A percentile compares a stretch with the other conserved stretches of the same genome.
Conservation (phyloP, 2,113 vertebrate species). For the Pterocles orientalis region DNA sequence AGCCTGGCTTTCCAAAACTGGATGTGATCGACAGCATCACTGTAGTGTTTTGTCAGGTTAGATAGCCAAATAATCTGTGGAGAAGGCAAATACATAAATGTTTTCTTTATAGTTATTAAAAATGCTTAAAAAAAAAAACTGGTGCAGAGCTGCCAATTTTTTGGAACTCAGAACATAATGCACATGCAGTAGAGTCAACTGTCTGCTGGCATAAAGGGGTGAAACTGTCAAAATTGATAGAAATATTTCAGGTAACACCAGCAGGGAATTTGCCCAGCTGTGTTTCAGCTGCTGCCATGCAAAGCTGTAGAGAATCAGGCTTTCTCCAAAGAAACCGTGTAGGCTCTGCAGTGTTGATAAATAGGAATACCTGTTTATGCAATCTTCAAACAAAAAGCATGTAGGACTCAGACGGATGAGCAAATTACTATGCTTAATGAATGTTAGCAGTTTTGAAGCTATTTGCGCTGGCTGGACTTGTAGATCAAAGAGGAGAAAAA, state of each 20-base stretch:
- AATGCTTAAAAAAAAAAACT: background rate
- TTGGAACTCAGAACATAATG: background rate
- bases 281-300: background rate
- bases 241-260: background rate
- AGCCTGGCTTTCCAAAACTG: background rate
- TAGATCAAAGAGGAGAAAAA: background rate
- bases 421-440: background rate
- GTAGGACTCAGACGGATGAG: background rate
- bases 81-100: background rate
- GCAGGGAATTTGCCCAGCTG: background rate
- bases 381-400: background rate
- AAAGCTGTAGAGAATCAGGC: background rate
- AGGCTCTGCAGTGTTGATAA: background rate
- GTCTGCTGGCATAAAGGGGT: background rate
- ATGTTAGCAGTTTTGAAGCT: background rate
- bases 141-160: background rate
- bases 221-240: background rate
- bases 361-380: background rate
- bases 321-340: background rate
- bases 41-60: background rate
- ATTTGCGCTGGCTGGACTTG: background rate
- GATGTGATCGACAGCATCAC: background rate
- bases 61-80: background rate
- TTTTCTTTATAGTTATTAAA: background rate
- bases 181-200: background rate